A percentile compares a stretch with the other conserved stretches of the same genome.
phyloP scores from a whole-genome alignment of 2,888 invertebrate species.

The Laothoe populi region DNA sequence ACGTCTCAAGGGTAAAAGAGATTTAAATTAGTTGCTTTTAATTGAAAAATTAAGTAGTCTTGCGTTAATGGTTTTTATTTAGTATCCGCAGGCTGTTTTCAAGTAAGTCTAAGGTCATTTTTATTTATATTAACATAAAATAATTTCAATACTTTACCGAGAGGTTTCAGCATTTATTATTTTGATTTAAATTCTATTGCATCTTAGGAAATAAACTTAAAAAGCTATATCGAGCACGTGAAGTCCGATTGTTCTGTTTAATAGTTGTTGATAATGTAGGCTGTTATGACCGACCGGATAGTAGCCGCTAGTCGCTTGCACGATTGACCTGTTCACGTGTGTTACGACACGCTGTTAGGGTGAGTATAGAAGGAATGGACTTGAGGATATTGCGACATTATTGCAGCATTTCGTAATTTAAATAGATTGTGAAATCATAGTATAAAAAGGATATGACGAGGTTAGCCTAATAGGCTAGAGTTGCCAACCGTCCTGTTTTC shows the following conservation, averaged over 20 bases:
- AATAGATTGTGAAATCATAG: neutral
- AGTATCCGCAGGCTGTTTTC: neutral
- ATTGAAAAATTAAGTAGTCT: slow-evolving; percentile 1
- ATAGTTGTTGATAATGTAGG: slow-evolving; percentile 11
- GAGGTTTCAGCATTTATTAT: neutral
- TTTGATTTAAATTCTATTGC: neutral
- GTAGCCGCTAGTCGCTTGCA: slow-evolving; percentile 45
- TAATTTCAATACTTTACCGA: neutral
- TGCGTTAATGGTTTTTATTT: neutral
- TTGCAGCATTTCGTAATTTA: neutral
- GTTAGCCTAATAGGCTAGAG: too few species aligned
- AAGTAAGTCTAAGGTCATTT: neutral
- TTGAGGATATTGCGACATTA: slow-evolving; percentile 9
- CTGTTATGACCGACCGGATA: slow-evolving; percentile 16
- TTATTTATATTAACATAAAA: neutral
- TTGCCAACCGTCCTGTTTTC: too few species aligned
- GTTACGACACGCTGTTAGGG: slow-evolving; percentile 55
- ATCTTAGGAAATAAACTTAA: neutral
- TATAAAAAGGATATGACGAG: neutral
- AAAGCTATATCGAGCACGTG: neutral
- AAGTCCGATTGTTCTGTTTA: slow-evolving; percentile 2
- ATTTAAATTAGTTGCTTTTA: slow-evolving; percentile 18
- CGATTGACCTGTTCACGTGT: slow-evolving; percentile 68
- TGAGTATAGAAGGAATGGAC: slow-evolving; percentile 39
- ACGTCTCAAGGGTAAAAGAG: slow-evolving; percentile 27